Percentiles rank a stretch among this genome's conserved stretches.
These are phyloP conservation scores for Dryocosmus kuriphilus DNA, from an alignment of 2,888 invertebrate genomes.

Conservation along the genomic window DNA sequence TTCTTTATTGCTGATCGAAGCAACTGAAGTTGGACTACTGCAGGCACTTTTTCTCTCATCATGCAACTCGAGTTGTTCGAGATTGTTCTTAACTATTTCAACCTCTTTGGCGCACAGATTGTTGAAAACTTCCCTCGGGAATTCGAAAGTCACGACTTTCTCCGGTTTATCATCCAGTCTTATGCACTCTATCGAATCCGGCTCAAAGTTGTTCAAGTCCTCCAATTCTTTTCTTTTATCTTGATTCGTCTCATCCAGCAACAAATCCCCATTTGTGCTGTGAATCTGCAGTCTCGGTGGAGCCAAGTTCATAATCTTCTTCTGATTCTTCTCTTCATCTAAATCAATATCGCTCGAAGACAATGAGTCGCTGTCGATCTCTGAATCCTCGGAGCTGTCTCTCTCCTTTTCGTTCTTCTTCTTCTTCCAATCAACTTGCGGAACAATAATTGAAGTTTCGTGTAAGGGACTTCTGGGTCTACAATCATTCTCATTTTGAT, in stretches of 20 bases:
- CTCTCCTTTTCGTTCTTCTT: slow-evolving; percentile 79
- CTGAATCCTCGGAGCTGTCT: slow-evolving; percentile 57
- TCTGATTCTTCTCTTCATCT: slow-evolving; percentile 57
- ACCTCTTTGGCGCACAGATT: slow-evolving; percentile 55
- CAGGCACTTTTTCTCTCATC: slow-evolving; percentile 74
- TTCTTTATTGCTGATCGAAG: slow-evolving; percentile 68
- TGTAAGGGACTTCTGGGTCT: slow-evolving; percentile 81
- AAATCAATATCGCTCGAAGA: slow-evolving; percentile 77
- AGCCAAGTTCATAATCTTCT: slow-evolving; percentile 70
- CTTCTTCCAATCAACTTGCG: slow-evolving; percentile 81
- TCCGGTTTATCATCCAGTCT: slow-evolving; percentile 43
- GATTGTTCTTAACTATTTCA: slow-evolving; percentile 68
- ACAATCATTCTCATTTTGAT: slow-evolving; percentile 72
- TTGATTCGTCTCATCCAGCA: slow-evolving; percentile 77
- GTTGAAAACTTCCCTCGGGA: background rate
- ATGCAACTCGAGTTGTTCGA: slow-evolving; percentile 69
- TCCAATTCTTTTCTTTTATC: slow-evolving; percentile 60
- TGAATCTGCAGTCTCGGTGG: slow-evolving; percentile 87
- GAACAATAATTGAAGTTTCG: slow-evolving; percentile 83
- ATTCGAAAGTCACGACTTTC: slow-evolving; percentile 26
- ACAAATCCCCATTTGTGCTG: slow-evolving; percentile 84
- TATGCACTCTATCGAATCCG: slow-evolving; percentile 74
- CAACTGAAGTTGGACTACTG: slow-evolving; percentile 80
- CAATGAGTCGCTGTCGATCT: slow-evolving; percentile 83
- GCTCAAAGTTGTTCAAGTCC: slow-evolving; percentile 67